Evolutionary conservation across 1,140 invertebrate species (phyloP), one percentile per base, ranked within the genome.

Genomic region (Drosophila obscura): DNA sequence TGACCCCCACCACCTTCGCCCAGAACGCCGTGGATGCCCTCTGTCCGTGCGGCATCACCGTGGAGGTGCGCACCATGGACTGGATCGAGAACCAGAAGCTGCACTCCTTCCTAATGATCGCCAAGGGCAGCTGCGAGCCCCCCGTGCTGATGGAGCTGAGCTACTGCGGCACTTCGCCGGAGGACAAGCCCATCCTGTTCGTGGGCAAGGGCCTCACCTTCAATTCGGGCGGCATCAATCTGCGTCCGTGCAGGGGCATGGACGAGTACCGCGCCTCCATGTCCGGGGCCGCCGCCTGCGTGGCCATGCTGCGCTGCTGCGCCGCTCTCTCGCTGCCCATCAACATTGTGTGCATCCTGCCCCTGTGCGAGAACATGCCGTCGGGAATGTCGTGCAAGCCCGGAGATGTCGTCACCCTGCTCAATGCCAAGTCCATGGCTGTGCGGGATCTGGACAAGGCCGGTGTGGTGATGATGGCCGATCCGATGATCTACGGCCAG

Each of bases 121-220:
- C 96, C 2, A 93, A 93, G 53, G 97, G 97, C 22, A 97, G 96
- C 6, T 92, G 90, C 39, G 95, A 97, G 84, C 94, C 94, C 28
- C 96, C 84, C 0, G 84, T 95, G 31, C 96, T 98, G 67, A 90
- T 98, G 24, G 96, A 98, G 92, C 92, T 96, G 16, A 90, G 69
- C 22, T 95, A 95, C 58, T 92, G 78, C 48, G 82, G 69, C 56
- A 73, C 75, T 9, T 16, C 48, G 2, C 93, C 94, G 5, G 92
- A 93, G 46, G 93, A 94, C 5, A 88, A 77, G 4, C 88, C 88
- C 1, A 90, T 95, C 5, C 93, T 94, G 5, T 92, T 96, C 13
- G 93, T 96, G 9, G 96, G 96, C 9, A 97, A 98, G 92, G 97
- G 97, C 16, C 95, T 98, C 4, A 98, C 97, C 5, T 98, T 98